Conservation (phyloP, 2,888 invertebrate genomes). For the Scelioninae gen. 1 region DNA sequence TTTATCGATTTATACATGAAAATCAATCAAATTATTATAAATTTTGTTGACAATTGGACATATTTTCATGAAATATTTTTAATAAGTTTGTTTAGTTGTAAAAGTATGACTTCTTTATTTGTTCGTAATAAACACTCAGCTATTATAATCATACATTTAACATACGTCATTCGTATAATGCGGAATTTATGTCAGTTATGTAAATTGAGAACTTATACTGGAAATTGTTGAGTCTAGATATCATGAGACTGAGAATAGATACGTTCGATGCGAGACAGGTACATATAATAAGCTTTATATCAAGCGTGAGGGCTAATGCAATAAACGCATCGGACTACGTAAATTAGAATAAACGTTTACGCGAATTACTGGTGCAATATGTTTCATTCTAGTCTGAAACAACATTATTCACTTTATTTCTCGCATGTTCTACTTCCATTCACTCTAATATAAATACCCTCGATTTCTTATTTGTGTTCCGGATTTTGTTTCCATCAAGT, state of each 20-base stretch:
- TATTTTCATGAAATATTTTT: too few species aligned
- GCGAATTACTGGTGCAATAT: slow-evolving; percentile 65
- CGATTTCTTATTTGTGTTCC: slow-evolving; percentile 33
- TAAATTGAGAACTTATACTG: slow-evolving; percentile 55
- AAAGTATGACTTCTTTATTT: background rate
- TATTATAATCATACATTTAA: slow-evolving; percentile 1
- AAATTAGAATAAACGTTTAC: slow-evolving; percentile 67
- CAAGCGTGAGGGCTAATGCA: slow-evolving; percentile 63
- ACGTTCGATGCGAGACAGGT: slow-evolving; percentile 62
- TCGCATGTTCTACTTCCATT: slow-evolving; percentile 61
- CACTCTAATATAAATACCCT: slow-evolving; percentile 57
- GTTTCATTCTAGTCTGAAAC: slow-evolving; percentile 61
- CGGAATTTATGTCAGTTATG: slow-evolving; percentile 46
- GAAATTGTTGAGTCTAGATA: slow-evolving; percentile 61
- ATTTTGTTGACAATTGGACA: too few species aligned
- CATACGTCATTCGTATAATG: slow-evolving; percentile 8
- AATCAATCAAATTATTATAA: too few species aligned
- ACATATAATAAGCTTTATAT: slow-evolving; percentile 56
- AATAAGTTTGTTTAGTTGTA: too few species aligned
- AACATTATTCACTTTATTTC: slow-evolving; percentile 68
- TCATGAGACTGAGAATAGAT: too few species aligned
- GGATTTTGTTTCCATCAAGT: slow-evolving; percentile 11
- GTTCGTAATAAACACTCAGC: slow-evolving; percentile 1
- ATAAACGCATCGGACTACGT: slow-evolving; percentile 59
- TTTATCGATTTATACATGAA: too few species aligned